phyloP scores from a whole-genome alignment of 2,888 invertebrate species.

The Venustoraphidia nigricollis region DNA sequence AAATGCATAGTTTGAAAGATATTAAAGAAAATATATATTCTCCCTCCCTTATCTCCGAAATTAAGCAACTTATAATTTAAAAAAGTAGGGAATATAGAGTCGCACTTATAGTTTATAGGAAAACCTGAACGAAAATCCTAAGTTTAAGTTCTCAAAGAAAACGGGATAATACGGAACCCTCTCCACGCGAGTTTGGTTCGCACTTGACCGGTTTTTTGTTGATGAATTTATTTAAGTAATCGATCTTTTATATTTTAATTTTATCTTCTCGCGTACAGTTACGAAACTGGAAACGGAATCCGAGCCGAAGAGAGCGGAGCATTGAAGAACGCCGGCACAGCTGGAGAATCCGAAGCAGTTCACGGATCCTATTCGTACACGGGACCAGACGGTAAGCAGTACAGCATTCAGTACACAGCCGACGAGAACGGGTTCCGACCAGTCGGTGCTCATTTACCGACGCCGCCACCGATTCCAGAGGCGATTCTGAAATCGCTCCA shows the following conservation, averaged over 20 bases:
- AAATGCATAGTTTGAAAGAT: no score
- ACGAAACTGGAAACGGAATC: slow-evolving; percentile 47
- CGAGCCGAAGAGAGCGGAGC: slow-evolving; percentile 43
- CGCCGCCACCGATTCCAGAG: slow-evolving; percentile 48
- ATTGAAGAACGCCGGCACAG: slow-evolving; percentile 40
- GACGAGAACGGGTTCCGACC: slow-evolving; percentile 53
- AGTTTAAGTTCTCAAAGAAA: no score
- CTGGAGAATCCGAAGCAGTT: slow-evolving; percentile 38
- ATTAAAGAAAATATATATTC: no score
- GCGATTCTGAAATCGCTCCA: slow-evolving; percentile 42
- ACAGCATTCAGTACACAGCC: slow-evolving; percentile 43
- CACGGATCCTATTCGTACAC: slow-evolving; percentile 47
- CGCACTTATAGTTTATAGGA: no score
- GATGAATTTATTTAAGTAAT: neutral
- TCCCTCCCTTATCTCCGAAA: no score
- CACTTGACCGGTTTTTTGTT: no score
- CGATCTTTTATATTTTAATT: neutral
- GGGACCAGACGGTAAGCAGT: slow-evolving; percentile 45
- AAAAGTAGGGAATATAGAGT: no score
- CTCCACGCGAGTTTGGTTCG: no score
- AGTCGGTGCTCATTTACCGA: slow-evolving; percentile 39
- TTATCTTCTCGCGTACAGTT: slow-evolving; percentile 24
- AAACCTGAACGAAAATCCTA: no score
- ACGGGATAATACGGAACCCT: no score
- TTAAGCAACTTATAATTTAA: no score